Evolutionary conservation across 2,888 invertebrate genomes (phyloP).

Genomic region (Taenaris catops): DNA sequence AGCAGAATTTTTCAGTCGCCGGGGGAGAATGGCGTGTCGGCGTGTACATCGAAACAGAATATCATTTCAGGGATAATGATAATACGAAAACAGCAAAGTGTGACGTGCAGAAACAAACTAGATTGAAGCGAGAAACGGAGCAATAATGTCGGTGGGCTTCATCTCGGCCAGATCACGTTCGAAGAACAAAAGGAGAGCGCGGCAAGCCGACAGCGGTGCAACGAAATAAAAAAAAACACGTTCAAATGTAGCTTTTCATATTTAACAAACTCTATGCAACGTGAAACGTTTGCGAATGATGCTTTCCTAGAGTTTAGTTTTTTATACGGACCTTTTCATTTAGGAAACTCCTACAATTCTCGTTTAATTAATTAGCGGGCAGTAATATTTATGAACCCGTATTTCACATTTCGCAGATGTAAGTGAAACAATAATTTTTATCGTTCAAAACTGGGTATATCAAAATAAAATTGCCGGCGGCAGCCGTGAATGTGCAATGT

Average conservation of each 20-base stretch:
- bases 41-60: constrained; percentile 37
- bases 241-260: constrained; percentile 69
- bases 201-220: constrained; percentile 51
- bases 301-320: constrained; percentile 23
- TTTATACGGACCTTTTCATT: constrained; percentile 10
- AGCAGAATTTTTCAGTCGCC: constrained; percentile 37
- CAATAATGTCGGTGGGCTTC: constrained; percentile 64
- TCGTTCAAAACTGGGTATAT: constrained; percentile 28
- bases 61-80: constrained; percentile 49
- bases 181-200: constrained; percentile 66
- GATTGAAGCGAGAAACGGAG: constrained; percentile 57
- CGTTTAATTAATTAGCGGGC: constrained; percentile 13
- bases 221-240: constrained; percentile 53
- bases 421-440: constrained; percentile 31
- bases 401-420: constrained; percentile 22
- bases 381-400: constrained; percentile 2
- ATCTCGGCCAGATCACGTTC: constrained; percentile 74
- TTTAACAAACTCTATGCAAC: constrained; percentile 58
- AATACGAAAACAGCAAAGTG: constrained; percentile 49
- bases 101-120: constrained; percentile 58
- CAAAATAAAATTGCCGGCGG: constrained; percentile 43
- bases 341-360: constrained; percentile 8
- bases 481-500: constrained; percentile 63
- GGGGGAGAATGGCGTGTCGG: constrained; percentile 29
- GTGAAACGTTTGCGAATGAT: constrained; percentile 40